Conservation (phyloP, 2,113 vertebrate species). For the Thomomys bottae region DNA sequence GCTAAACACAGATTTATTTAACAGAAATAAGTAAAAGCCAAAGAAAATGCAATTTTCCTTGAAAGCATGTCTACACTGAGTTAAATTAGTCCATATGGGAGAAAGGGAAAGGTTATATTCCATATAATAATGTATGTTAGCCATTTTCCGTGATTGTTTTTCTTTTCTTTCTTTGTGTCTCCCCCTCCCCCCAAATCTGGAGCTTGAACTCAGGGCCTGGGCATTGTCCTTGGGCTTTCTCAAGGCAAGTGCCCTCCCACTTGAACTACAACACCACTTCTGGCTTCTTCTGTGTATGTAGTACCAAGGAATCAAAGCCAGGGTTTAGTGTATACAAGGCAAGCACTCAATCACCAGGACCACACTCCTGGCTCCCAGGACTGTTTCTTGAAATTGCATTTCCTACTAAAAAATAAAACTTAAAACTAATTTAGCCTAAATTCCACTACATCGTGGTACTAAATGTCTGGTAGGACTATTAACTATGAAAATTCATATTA, state of each 20-base stretch:
- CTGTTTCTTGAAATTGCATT: not conserved
- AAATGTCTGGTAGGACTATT: constrained; percentile 12
- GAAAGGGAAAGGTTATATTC: not conserved
- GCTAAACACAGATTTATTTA: constrained; percentile 30
- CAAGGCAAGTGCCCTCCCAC: too few species aligned
- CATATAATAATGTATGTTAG: constrained; percentile 1
- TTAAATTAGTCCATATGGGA: constrained; percentile 15
- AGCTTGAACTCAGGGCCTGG: too few species aligned
- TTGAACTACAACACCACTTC: too few species aligned
- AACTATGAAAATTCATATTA: constrained; percentile 31
- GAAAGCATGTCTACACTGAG: constrained; percentile 34
- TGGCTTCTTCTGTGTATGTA: too few species aligned
- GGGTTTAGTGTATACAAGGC: too few species aligned
- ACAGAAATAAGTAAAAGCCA: constrained; percentile 46
- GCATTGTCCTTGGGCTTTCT: too few species aligned
- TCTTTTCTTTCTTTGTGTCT: too few species aligned
- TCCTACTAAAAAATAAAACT: constrained; percentile 32
- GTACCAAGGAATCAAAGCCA: too few species aligned
- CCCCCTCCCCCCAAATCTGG: too few species aligned
- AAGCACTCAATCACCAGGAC: too few species aligned
- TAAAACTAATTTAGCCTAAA: not conserved
- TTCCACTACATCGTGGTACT: not conserved
- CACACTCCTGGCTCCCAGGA: too few species aligned
- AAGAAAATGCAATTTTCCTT: constrained; percentile 43
- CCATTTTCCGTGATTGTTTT: not conserved